phyloP scores from a whole-genome alignment of 2,888 invertebrate genomes.

The Eristalis pertinax region DNA sequence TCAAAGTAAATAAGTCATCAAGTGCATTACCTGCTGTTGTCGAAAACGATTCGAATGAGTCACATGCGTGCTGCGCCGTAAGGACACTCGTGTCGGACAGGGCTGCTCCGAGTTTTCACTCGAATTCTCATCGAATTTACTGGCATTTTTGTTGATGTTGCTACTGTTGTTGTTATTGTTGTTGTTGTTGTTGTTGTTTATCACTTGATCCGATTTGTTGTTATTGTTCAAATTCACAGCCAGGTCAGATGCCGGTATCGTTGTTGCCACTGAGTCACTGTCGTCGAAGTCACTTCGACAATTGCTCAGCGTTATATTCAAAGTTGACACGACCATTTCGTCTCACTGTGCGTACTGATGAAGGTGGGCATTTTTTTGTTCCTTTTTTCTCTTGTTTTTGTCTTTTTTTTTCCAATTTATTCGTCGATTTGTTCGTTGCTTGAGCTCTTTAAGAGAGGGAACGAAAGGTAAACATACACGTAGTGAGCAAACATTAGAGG shows the following conservation, averaged over 20 bases:
- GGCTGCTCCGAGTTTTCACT: slow-evolving; percentile 37
- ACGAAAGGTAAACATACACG: slow-evolving; percentile 22
- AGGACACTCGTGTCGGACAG: not conserved
- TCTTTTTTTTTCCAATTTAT: slow-evolving; percentile 11
- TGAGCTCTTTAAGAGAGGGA: slow-evolving; percentile 9
- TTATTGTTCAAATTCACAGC: slow-evolving; percentile 34
- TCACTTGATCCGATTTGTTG: slow-evolving; percentile 3
- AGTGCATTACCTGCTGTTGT: slow-evolving; percentile 79
- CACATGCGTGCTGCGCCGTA: slow-evolving; percentile 74
- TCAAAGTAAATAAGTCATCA: not conserved
- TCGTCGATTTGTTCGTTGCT: slow-evolving; percentile 20
- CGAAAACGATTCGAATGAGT: slow-evolving; percentile 78
- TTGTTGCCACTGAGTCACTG: slow-evolving; percentile 36
- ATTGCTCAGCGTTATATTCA: slow-evolving; percentile 77
- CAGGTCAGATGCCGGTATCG: slow-evolving; percentile 32
- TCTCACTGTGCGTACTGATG: slow-evolving; percentile 16
- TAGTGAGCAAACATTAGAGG: not conserved
- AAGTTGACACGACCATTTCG: slow-evolving; percentile 79
- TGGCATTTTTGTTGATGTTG: slow-evolving; percentile 41
- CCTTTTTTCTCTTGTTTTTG: not conserved
- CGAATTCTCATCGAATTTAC: slow-evolving; percentile 29
- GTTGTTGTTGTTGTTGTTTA: slow-evolving; percentile 28
- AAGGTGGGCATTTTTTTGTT: slow-evolving; percentile 20
- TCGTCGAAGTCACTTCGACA: slow-evolving; percentile 48
- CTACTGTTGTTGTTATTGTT: slow-evolving; percentile 43